A percentile compares a stretch with the other conserved stretches of the same genome.
Evolutionary conservation across 2,888 invertebrate species (phyloP).

Genomic region (Erebia aethiops): DNA sequence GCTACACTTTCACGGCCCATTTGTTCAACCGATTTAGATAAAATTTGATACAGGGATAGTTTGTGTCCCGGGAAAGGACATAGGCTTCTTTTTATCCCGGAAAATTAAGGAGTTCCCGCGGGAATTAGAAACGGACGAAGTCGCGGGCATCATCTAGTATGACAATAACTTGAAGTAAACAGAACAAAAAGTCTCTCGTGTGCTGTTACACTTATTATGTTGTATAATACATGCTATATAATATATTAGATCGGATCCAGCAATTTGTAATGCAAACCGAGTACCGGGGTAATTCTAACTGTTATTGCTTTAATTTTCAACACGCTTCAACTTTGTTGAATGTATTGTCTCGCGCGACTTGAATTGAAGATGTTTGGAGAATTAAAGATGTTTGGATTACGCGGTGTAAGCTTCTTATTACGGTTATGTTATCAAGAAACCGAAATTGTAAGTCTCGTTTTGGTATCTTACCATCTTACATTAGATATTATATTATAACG

Average conservation of each 20-base stretch:
- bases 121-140: no score
- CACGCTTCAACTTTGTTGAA: conserved; percentile 18
- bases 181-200: background rate
- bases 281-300: conserved; percentile 19
- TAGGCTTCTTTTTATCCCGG: no score
- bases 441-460: background rate
- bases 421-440: background rate
- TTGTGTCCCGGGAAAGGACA: no score
- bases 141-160: no score
- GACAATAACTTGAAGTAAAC: background rate
- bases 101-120: no score
- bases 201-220: background rate
- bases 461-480: background rate
- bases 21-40: no score
- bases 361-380: background rate
- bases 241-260: conserved; percentile 18
- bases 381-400: conserved; percentile 8
- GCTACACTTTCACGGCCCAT: no score
- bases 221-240: conserved; percentile 12
- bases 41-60: no score
- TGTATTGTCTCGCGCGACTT: conserved; percentile 1
- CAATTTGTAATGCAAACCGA: conserved; percentile 26
- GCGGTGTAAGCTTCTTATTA: background rate
- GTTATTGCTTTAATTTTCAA: conserved; percentile 27
- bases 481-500: no score